Base-by-base conservation (phyloP, 2,797 vertebrate genomes). In the Melanogrammus aeglefinus region DNA sequence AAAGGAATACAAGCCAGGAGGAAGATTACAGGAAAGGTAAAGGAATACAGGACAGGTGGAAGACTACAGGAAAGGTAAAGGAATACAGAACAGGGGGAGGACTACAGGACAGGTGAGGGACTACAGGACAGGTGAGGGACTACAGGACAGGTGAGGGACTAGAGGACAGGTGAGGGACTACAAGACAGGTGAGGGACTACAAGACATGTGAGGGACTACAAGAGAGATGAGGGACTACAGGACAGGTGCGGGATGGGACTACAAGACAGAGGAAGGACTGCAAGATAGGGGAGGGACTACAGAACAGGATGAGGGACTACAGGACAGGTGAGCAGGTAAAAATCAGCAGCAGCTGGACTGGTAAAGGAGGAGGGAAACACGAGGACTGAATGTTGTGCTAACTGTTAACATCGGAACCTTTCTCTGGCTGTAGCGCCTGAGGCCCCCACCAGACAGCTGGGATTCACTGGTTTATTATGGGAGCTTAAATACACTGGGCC, bases 401-500 rank as follows among this genome's bases (percentile, higher is more conserved):
- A 79, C 87, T 83, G 85, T 9, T 83, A 75, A 79, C 75, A 76
- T 77, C 84, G 80, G 79, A 85, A 77, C 82, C 77, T 84, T 74
- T 83, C 80, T 86, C 78, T 85, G 79, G 82, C 16, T 85, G 79
- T 76, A n/a, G 81, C n/a, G 44, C 86, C 87, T 80, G 35, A 36
- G 85, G 84, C 35, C 44, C 0, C 78, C 75, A 75, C 39, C 6
- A 81, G 78, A 86, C 84, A 88, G 80, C 88, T 86, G 85, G 87
- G 79, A 86, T 72, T 80, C 83, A 83, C 0, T 78, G 83, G 74
- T 78, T 83, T 83, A 80, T 80, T 83, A 75, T 44, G 6, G 84
- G 86, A 88, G 78, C 75, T 74, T 27, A 36, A 79, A 82, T 75
- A 74, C 75, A 74, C 75, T 73, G 73, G 84, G 27, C 14, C 41